These are phyloP conservation scores for Conopomorpha cramerella DNA, from an alignment of 1,140 invertebrate genomes.

Conservation along the genomic window DNA sequence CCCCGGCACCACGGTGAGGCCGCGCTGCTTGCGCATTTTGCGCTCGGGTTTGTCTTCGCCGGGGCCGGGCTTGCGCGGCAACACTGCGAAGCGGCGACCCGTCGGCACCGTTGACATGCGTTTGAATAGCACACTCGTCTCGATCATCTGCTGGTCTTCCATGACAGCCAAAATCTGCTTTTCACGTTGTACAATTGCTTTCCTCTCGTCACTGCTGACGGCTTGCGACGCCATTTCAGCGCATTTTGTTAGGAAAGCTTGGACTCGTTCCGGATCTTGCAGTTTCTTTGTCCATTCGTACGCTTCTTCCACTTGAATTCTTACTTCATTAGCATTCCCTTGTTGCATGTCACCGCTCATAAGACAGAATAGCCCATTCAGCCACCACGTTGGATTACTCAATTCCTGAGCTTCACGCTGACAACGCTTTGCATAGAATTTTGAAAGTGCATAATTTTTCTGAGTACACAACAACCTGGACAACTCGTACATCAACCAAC, in stretches of 20 bases:
- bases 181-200: slow-evolving; percentile 34
- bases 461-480: slow-evolving; percentile 47
- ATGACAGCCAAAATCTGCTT: slow-evolving; percentile 31
- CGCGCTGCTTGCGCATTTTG: slow-evolving; percentile 20
- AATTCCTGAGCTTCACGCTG: slow-evolving; percentile 50
- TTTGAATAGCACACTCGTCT: slow-evolving; percentile 40
- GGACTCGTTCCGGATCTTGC: slow-evolving; percentile 34
- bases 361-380: slow-evolving; percentile 53
- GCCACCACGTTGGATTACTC: slow-evolving; percentile 46
- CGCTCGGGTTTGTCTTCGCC: slow-evolving; percentile 18
- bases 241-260: slow-evolving; percentile 37
- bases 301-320: slow-evolving; percentile 43
- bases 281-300: slow-evolving; percentile 43
- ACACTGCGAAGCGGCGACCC: slow-evolving; percentile 36
- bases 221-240: slow-evolving; percentile 33
- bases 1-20: slow-evolving; percentile 37
- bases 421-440: slow-evolving; percentile 59
- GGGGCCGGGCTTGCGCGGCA: slow-evolving; percentile 26
- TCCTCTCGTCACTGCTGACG: slow-evolving; percentile 31
- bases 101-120: slow-evolving; percentile 37
- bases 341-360: slow-evolving; percentile 57
- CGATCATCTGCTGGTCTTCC: slow-evolving; percentile 23
- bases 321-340: slow-evolving; percentile 57
- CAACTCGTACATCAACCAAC: slow-evolving; percentile 61
- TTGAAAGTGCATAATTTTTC: slow-evolving; percentile 58